Conservation (phyloP, 2,797 vertebrate species). For the Sebastiscus tertius region DNA sequence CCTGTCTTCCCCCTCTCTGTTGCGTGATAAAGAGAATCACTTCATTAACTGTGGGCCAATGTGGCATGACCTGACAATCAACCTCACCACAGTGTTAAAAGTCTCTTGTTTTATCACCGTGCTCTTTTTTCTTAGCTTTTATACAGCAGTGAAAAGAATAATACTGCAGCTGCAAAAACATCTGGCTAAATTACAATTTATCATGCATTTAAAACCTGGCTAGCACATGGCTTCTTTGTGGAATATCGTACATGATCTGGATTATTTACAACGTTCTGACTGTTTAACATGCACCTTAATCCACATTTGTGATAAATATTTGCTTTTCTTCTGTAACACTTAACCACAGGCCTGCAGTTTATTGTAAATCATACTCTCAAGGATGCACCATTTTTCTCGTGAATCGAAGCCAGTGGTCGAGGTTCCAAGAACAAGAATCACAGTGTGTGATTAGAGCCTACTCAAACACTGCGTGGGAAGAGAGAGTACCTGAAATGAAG, state of each 20-base stretch:
- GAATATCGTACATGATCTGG: neutral
- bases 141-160: neutral
- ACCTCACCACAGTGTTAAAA: conserved; percentile 42
- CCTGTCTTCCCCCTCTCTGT: conserved; percentile 8
- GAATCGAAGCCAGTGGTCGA: conserved; percentile 51
- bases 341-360: conserved; percentile 9
- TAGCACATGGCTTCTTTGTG: neutral
- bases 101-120: conserved; percentile 12
- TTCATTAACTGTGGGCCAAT: conserved; percentile 68
- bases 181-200: neutral
- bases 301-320: conserved; percentile 2
- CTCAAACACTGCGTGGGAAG: conserved; percentile 67
- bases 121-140: neutral
- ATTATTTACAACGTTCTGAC: neutral
- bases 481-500: conserved; percentile 72
- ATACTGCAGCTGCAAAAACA: neutral
- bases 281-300: neutral
- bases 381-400: conserved; percentile 28
- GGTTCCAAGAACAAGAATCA: conserved; percentile 59
- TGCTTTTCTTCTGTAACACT: neutral
- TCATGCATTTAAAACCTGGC: neutral
- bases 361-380: conserved; percentile 21
- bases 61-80: conserved; percentile 50
- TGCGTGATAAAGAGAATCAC: conserved; percentile 63
- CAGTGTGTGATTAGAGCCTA: conserved; percentile 68